A percentile compares a stretch with the other conserved stretches of the same genome.
Conservation (phyloP, 2,113 vertebrate species). For the Cololabis saira region DNA sequence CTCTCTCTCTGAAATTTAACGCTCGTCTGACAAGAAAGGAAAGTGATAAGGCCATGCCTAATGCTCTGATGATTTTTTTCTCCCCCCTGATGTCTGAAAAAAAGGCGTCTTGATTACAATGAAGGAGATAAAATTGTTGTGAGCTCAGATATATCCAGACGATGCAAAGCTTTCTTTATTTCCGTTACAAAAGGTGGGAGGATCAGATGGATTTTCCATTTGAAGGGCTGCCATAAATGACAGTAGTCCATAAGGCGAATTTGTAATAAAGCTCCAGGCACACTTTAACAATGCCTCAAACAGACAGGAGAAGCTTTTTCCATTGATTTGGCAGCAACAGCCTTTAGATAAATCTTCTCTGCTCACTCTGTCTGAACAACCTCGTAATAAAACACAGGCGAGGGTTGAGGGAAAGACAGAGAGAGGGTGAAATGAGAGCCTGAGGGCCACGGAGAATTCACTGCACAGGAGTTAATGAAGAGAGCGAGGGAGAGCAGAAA, state of each 20-base stretch:
- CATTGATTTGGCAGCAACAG: slow-evolving; percentile 75
- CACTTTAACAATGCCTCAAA: slow-evolving; percentile 75
- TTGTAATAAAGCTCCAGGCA: slow-evolving; percentile 77
- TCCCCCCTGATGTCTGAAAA: slow-evolving; percentile 56
- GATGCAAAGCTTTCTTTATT: slow-evolving; percentile 48
- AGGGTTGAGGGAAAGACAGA: slow-evolving; percentile 48
- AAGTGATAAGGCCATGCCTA: slow-evolving; percentile 50
- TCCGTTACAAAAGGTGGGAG: slow-evolving; percentile 65
- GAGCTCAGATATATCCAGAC: slow-evolving; percentile 42
- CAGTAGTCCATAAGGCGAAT: slow-evolving; percentile 79
- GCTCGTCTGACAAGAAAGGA: slow-evolving; percentile 43
- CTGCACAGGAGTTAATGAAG: slow-evolving; percentile 78
- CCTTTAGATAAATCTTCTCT: slow-evolving; percentile 75
- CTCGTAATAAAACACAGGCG: slow-evolving; percentile 73
- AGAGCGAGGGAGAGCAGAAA: slow-evolving; percentile 63
- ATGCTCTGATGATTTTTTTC: slow-evolving; percentile 34
- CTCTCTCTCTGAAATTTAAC: slow-evolving; percentile 48
- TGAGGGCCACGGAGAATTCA: slow-evolving; percentile 71
- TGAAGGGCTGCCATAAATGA: slow-evolving; percentile 68
- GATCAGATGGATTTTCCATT: slow-evolving; percentile 60
- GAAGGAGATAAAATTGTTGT: slow-evolving; percentile 64
- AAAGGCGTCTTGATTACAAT: slow-evolving; percentile 48
- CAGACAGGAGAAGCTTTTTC: slow-evolving; percentile 70
- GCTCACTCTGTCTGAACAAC: slow-evolving; percentile 73
- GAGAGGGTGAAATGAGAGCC: slow-evolving; percentile 65